Evolutionary conservation across 1,140 invertebrate genomes (phyloP).

Genomic region (Melitaea cinxia): DNA sequence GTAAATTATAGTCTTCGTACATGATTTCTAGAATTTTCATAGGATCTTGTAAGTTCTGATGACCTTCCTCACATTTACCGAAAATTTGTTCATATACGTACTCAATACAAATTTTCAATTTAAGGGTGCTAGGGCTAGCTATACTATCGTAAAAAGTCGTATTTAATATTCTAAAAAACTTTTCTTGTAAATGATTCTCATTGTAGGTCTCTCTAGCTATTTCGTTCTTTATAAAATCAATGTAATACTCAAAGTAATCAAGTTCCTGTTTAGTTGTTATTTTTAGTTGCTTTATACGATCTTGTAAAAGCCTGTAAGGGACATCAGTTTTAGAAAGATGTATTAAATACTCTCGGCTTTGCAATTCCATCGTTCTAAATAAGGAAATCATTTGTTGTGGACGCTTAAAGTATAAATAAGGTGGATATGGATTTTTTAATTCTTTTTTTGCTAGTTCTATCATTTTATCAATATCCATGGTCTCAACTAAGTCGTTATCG

Average conservation of each 20-base stretch:
- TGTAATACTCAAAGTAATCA: conserved; percentile 75
- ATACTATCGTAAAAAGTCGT: conserved; percentile 75
- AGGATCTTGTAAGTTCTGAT: conserved; percentile 81
- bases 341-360: conserved; percentile 85
- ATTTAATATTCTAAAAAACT: conserved; percentile 69
- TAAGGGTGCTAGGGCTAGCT: conserved; percentile 82
- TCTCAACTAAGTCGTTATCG: conserved; percentile 68
- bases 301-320: conserved; percentile 80
- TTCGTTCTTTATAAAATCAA: conserved; percentile 63
- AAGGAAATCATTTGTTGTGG: conserved; percentile 82
- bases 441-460: conserved; percentile 70
- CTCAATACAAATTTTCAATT: conserved; percentile 84
- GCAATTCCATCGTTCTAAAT: conserved; percentile 84
- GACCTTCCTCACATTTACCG: conserved; percentile 79
- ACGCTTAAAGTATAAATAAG: conserved; percentile 82
- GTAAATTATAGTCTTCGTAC: conserved; percentile 82
- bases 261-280: conserved; percentile 59
- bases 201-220: conserved; percentile 66
- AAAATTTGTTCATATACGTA: conserved; percentile 85
- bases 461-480: conserved; percentile 71
- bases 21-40: conserved; percentile 84
- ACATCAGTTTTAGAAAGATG: conserved; percentile 84
- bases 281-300: conserved; percentile 76
- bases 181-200: conserved; percentile 61
- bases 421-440: conserved; percentile 64